Evolutionary conservation across 2,797 vertebrate species (phyloP).

Genomic region (Enteromius afrohamiltoni): DNA sequence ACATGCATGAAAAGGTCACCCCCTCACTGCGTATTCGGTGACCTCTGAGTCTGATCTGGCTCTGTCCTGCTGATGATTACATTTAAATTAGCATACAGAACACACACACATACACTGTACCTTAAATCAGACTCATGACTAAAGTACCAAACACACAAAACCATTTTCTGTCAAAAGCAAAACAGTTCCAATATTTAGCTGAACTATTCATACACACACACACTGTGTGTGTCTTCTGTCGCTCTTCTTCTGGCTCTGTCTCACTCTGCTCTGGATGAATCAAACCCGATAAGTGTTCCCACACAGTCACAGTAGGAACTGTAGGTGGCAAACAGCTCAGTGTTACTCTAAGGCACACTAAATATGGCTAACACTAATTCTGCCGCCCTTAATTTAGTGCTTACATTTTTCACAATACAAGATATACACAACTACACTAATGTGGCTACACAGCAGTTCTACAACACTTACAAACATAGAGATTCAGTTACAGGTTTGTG

Average conservation of each 20-base stretch:
- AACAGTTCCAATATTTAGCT: not conserved
- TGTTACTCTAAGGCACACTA: constrained; percentile 5
- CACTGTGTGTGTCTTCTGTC: not conserved
- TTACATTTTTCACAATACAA: constrained; percentile 13
- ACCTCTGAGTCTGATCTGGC: constrained; percentile 43
- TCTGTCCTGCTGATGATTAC: constrained; percentile 31
- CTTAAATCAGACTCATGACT: not conserved
- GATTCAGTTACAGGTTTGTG: not conserved
- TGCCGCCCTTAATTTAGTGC: not conserved
- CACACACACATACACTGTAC: not conserved
- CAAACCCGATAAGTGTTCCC: constrained; percentile 3
- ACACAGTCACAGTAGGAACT: not conserved
- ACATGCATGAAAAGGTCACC: constrained; percentile 50
- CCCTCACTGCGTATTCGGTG: constrained; percentile 36
- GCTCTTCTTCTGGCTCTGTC: not conserved
- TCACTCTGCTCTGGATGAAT: constrained; percentile 5
- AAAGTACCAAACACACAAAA: not conserved
- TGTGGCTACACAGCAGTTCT: not conserved
- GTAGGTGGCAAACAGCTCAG: constrained; percentile 11
- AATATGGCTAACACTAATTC: constrained; percentile 21
- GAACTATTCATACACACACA: not conserved
- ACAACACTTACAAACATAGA: not conserved
- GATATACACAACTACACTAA: not conserved
- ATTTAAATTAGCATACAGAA: constrained; percentile 33
- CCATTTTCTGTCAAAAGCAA: not conserved